Evolutionary conservation across 2,888 invertebrate genomes (phyloP), one percentile per base, ranked within the genome.

Genomic region (Tetropium fuscum): DNA sequence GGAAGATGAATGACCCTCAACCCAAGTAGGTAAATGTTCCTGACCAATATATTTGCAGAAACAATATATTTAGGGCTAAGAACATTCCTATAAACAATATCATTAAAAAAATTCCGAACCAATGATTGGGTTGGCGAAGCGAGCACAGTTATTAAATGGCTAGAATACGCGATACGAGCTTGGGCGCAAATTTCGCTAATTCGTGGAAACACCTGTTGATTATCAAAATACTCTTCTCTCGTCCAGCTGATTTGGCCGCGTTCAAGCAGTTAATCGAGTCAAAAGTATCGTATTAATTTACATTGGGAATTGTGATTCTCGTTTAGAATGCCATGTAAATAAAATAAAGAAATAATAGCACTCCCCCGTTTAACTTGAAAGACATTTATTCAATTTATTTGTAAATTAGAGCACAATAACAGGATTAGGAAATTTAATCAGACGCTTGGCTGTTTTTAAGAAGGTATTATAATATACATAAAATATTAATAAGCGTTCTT

Each of bases 341-440:
- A 48, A 48, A 51, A 57, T 57, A 51, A 57, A 45, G 53, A 47
- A 49, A 58, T 47, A 49, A 55, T 43, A 36, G 51, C 63, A 60
- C 62, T 65, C 65, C 65, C 65, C 65, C 58, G 58, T 60, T 18
- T 22, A 19, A 55, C 7, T 18, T 41, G 8, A 25, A 43, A 38
- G 58, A 55, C 65, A 63, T 61, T 66, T 63, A 64, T 67, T 56
- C 58, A 64, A 67, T 67, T 67, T 58, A 58, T 53, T 57, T 38
- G 19, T 53, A 60, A 67, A 67, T 62, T 62, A 38, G 48, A 51
- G 44, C 47, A 67, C 64, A 67, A 67, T 66, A 45, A 43, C 44
- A 36, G 25, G 19, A 45, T 49, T 45, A 47, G 16, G 16, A 40
- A 16, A 15, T 18, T 38, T 38, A 48, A 34, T 48, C 20, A 1